phyloP scores from a whole-genome alignment of 2,113 vertebrate species.

The Anguilla rostrata region DNA sequence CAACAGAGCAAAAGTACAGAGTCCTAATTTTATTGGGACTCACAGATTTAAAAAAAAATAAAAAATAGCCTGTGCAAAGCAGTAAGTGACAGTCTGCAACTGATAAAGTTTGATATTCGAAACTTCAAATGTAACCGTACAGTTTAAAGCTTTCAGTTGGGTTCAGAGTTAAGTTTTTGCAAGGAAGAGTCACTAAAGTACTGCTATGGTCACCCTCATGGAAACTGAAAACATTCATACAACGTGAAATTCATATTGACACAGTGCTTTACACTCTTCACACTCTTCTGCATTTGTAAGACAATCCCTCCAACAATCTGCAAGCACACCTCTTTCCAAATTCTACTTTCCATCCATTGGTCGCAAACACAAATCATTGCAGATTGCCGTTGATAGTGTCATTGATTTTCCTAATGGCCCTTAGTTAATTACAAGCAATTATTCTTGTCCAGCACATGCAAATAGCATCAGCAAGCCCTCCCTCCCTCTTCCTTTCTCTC shows the following conservation, averaged over 20 bases:
- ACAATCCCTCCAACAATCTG: background rate
- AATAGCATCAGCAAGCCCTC: background rate
- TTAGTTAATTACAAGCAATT: conserved; percentile 44
- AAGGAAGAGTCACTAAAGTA: background rate
- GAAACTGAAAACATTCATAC: background rate
- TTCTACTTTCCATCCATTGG: background rate
- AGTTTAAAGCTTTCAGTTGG: conserved; percentile 41
- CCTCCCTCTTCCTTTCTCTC: background rate
- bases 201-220: background rate
- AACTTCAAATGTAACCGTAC: background rate
- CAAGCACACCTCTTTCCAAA: conserved; percentile 13
- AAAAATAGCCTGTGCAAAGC: background rate
- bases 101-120: background rate
- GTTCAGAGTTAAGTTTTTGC: conserved; percentile 41
- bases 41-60: background rate
- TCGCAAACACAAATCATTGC: conserved; percentile 29
- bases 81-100: background rate
- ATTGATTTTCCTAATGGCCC: conserved; percentile 42
- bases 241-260: background rate
- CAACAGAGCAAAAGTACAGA: background rate
- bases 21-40: background rate
- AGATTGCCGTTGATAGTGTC: conserved; percentile 7
- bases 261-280: background rate
- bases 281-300: background rate
- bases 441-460: conserved; percentile 6